Evolutionary conservation across 2,888 invertebrate genomes (phyloP), one percentile per base, ranked within the genome.

Genomic region (Elgonia sp.): DNA sequence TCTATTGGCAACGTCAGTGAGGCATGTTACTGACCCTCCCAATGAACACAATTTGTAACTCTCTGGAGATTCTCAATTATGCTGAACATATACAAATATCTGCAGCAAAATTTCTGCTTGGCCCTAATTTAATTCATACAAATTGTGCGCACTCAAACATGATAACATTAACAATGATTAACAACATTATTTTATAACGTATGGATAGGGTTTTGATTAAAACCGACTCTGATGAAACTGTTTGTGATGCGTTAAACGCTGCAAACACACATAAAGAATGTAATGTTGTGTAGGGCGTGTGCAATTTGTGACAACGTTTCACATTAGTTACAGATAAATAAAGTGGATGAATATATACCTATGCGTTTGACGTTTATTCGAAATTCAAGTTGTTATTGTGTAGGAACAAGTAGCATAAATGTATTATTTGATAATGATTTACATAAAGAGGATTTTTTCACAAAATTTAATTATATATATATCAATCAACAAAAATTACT

Each of bases 1-100:
- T 91, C 91, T 91, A 92, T 92, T 91, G 92, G 91, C 89, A 90
- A 90, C 91, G 91, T 91, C 91, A 91, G 91, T 92, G 92, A 91
- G 91, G 91, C 92, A 92, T 91, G 91, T 91, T 89, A 90, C 91
- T 92, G 92, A 91, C 91, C 92, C 91, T 88, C 90, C 91, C 92
- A 92, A 92, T 91, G 92, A 92, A 92, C 92, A 91, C 91, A 89
- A 86, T 86, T 83, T 87, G 84, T 85, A 87, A 88, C 82, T 83
- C 89, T 75, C 87, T 12, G 16, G 87, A 79, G 89, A 89, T 82
- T 89, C 83, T 87, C 84, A 89, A 87, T 89, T 89, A 87, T 87
- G 84, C 63, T 85, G 79, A 82, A 86, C 89, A 85, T 86, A 89
- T 82, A 87, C 87, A 89, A 89, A 89, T 89, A 85, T 40, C 84